phyloP scores from a whole-genome alignment of 2,113 vertebrate species.

The Sapayoa aenigma region DNA sequence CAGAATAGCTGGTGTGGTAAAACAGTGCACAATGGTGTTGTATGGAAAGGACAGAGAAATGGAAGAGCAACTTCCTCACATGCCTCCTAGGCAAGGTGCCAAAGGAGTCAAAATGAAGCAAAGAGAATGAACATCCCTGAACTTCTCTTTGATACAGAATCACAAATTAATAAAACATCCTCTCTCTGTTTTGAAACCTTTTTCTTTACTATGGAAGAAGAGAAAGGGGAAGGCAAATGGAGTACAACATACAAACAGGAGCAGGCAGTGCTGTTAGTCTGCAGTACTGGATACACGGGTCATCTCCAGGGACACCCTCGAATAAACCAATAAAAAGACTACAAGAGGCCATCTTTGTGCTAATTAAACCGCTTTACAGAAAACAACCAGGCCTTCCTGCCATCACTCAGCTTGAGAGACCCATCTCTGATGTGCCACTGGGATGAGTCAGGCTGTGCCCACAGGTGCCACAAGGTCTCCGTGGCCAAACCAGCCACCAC shows the following conservation, averaged over 20 bases:
- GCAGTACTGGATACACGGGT: neutral
- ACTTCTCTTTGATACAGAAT: neutral
- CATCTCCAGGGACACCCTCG: neutral
- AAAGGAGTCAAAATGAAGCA: neutral
- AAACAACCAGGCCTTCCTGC: neutral
- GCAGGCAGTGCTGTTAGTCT: neutral
- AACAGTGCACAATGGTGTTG: neutral
- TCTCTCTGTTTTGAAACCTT: neutral
- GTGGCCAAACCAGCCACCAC: neutral
- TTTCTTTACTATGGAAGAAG: neutral
- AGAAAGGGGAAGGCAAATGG: neutral
- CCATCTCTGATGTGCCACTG: neutral
- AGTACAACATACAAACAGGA: neutral
- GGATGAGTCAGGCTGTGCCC: fast-evolving
- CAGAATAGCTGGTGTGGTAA: neutral
- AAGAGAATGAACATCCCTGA: neutral
- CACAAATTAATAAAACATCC: neutral
- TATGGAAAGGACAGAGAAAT: neutral
- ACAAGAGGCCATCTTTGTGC: neutral
- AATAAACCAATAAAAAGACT: neutral
- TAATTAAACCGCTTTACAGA: neutral
- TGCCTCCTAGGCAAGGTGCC: neutral
- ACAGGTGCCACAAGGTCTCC: fast-evolving
- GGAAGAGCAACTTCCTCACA: neutral
- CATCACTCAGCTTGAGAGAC: neutral